Conservation (phyloP, 2,797 vertebrate species). For the Pseudomugil tenellus region DNA sequence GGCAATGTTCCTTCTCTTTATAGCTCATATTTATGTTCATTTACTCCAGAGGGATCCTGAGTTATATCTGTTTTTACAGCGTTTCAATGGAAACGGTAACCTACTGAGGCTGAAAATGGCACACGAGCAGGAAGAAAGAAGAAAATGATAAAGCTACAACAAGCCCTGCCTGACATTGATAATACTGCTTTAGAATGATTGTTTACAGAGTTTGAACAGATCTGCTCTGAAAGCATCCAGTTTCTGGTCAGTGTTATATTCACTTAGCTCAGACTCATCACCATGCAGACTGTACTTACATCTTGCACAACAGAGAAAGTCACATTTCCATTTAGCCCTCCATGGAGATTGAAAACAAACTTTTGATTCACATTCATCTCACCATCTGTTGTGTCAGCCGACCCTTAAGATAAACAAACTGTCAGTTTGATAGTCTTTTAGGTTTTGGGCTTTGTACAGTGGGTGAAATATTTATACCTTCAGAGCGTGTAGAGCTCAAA, state of each 20-base stretch:
- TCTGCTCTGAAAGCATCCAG: not conserved
- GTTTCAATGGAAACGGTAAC: not conserved
- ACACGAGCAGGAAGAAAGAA: not conserved
- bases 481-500: constrained; percentile 3
- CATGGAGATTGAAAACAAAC: not conserved
- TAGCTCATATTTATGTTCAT: not conserved
- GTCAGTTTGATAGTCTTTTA: not conserved
- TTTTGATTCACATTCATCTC: not conserved
- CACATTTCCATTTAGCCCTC: not conserved
- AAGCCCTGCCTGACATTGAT: not conserved
- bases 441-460: not conserved
- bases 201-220: not conserved
- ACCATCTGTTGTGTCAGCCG: not conserved
- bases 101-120: not conserved
- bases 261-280: not conserved
- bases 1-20: not conserved
- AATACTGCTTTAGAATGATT: not conserved
- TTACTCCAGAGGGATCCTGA: not conserved
- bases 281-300: not conserved
- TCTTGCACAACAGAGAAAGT: not conserved
- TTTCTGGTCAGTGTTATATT: constrained; percentile 3
- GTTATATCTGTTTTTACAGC: not conserved
- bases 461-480: constrained; percentile 13
- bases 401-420: not conserved
- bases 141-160: not conserved